A percentile compares a stretch with the other conserved stretches of the same genome.
Conservation (phyloP, 2,888 invertebrate genomes). For the Drosophila parthenogenetica region DNA sequence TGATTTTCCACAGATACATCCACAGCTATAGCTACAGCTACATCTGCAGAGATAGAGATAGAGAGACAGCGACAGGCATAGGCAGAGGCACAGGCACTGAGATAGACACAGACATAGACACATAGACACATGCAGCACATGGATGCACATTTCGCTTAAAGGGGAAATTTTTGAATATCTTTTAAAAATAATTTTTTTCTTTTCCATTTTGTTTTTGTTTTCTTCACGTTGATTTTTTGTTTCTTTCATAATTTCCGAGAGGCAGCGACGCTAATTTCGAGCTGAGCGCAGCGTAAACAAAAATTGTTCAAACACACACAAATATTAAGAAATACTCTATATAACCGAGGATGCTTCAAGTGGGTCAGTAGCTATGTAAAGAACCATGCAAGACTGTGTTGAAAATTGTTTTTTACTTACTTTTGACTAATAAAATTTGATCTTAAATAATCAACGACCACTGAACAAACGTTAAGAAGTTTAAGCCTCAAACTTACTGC, state of each 20-base stretch:
- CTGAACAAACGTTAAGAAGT: too few species aligned
- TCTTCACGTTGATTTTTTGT: constrained; percentile 46
- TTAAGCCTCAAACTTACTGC: too few species aligned
- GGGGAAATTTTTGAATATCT: constrained; percentile 75
- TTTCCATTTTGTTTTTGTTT: constrained; percentile 34
- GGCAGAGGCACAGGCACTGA: constrained; percentile 2
- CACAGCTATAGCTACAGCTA: constrained; percentile 18
- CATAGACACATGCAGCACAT: constrained; percentile 64
- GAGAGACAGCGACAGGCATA: constrained; percentile 7
- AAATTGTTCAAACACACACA: constrained; percentile 54
- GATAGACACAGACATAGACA: constrained; percentile 7
- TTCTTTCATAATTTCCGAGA: constrained; percentile 68
- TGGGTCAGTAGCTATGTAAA: not conserved
- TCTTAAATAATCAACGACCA: not conserved
- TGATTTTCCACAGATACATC: constrained; percentile 53
- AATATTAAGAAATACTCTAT: constrained; percentile 12
- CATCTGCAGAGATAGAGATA: constrained; percentile 26
- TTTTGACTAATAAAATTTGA: not conserved
- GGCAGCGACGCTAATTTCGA: constrained; percentile 28
- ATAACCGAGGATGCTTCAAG: not conserved
- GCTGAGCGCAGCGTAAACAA: constrained; percentile 71
- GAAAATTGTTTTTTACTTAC: too few species aligned
- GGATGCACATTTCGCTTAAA: constrained; percentile 77
- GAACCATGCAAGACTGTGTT: not conserved
- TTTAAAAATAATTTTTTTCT: constrained; percentile 70